These are phyloP conservation scores for Triplophysa yarkandensis DNA, from an alignment of 2,797 vertebrate species.

Conservation along the genomic window DNA sequence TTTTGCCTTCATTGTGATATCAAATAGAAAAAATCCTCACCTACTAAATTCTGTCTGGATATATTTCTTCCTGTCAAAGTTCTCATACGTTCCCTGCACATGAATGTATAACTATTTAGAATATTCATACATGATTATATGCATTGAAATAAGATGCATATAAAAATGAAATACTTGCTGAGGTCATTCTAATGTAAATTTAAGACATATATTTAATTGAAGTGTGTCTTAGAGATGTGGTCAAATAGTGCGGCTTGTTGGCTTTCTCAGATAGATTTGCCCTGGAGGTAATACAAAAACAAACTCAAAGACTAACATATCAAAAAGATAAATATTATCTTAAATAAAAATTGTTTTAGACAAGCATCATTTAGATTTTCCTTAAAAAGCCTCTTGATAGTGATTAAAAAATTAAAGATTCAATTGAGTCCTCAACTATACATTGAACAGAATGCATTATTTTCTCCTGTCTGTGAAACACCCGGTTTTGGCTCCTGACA, in stretches of 20 bases:
- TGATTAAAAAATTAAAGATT: too few species aligned
- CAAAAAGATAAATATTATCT: background rate
- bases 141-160: background rate
- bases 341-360: too few species aligned
- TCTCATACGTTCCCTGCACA: background rate
- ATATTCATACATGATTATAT: background rate
- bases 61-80: slow-evolving; percentile 59
- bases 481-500: too few species aligned
- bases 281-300: background rate
- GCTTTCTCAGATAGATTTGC: background rate
- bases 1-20: slow-evolving; percentile 69
- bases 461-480: too few species aligned
- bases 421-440: too few species aligned
- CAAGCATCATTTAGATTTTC: too few species aligned
- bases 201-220: background rate
- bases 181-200: too few species aligned
- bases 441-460: too few species aligned
- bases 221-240: background rate
- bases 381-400: too few species aligned
- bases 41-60: slow-evolving; percentile 57
- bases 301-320: background rate
- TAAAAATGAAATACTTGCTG: too few species aligned
- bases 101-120: background rate
- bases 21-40: slow-evolving; percentile 68
- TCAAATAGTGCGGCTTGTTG: background rate